Evolutionary conservation across 2,797 vertebrate genomes (phyloP).

Genomic region (Crocidura indochinensis): DNA sequence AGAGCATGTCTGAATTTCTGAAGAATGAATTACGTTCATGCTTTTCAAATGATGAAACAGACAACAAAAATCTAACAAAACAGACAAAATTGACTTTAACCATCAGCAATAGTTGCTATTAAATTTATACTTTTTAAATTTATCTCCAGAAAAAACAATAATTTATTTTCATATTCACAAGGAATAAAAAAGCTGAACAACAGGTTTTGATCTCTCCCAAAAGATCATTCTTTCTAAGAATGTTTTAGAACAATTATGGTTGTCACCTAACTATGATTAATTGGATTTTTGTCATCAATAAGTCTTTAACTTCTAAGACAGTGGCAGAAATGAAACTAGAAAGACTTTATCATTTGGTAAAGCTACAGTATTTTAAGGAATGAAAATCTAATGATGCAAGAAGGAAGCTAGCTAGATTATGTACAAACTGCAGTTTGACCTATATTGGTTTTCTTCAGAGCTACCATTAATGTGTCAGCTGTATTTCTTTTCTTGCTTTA

Average conservation of each 20-base stretch:
- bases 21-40: not conserved
- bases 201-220: conserved; percentile 70
- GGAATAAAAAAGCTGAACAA: conserved; percentile 42
- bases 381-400: conserved; percentile 75
- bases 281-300: conserved; percentile 83
- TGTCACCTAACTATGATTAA: conserved; percentile 88
- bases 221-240: conserved; percentile 76
- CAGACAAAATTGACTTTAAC: not conserved
- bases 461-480: conserved; percentile 65
- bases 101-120: not conserved
- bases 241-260: conserved; percentile 83
- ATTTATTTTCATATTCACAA: not conserved
- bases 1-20: conserved; percentile 50
- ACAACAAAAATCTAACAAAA: not conserved
- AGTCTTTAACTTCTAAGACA: conserved; percentile 82
- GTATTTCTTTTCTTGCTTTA: conserved; percentile 61
- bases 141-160: conserved; percentile 46
- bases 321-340: conserved; percentile 83
- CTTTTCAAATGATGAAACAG: conserved; percentile 59
- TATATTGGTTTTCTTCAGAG: conserved; percentile 67
- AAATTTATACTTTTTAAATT: conserved; percentile 20
- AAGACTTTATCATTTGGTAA: conserved; percentile 71
- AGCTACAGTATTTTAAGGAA: conserved; percentile 80
- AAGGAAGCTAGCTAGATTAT: conserved; percentile 71
- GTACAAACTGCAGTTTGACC: conserved; percentile 66